Percentiles rank a stretch among this genome's conserved stretches.
phyloP scores from a whole-genome alignment of 2,113 vertebrate species.

The Merops nubicus region DNA sequence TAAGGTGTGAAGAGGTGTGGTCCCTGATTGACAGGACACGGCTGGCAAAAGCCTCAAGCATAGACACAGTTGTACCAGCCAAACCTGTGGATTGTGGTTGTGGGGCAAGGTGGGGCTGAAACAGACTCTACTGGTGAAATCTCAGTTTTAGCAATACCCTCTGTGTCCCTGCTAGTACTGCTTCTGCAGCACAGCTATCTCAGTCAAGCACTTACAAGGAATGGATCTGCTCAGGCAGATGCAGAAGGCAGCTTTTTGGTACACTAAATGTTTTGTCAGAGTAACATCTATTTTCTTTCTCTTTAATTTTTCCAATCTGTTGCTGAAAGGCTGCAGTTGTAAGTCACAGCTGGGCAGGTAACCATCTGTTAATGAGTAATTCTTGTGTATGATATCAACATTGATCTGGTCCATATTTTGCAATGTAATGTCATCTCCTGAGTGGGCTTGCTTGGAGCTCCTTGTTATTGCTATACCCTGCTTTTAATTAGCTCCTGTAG shows the following conservation, averaged over 20 bases:
- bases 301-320: background rate
- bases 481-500: background rate
- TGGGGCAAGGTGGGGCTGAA: constrained; percentile 40
- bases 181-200: background rate
- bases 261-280: background rate
- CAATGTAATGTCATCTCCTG: background rate
- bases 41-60: background rate
- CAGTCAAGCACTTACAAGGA: background rate
- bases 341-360: background rate
- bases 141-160: background rate
- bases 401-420: constrained; percentile 9
- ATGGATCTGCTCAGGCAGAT: background rate
- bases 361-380: constrained; percentile 56
- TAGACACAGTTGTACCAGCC: background rate
- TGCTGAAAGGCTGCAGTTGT: background rate
- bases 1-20: constrained; percentile 21
- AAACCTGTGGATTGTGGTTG: constrained; percentile 29
- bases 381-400: background rate
- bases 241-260: background rate
- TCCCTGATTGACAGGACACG: background rate
- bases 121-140: background rate
- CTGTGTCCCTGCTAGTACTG: background rate
- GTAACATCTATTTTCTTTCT: background rate
- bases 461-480: background rate
- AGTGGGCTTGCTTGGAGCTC: background rate